Evolutionary conservation across 2,888 invertebrate genomes (phyloP), one percentile per base, ranked within the genome.

Genomic region (Melanostoma mellinum): DNA sequence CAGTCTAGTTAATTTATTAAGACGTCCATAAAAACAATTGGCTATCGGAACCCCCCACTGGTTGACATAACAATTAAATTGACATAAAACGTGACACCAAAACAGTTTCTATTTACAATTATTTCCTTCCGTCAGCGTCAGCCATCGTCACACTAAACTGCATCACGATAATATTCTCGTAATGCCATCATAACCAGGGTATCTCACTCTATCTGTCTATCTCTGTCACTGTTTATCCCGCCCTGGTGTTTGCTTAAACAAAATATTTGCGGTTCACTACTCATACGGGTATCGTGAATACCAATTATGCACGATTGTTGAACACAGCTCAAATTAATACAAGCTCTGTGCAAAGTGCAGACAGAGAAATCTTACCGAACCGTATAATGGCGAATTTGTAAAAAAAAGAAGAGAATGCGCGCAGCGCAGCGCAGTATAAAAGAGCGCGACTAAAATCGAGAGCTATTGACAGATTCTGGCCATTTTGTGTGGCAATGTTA

Each of bases 221-320:
- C 61, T 73, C 53, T 40, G 58, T 65, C 42, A 10, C 42, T 67
- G 33, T 38, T 30, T 56, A 10, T n/a, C 32, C 52, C 30, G 8
- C 33, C 68, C 74, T 61, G 50, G 55, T 67, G 56, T 75, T 74
- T 79, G 74, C 71, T 67, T 55, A 50, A 36, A 40, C 44, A 79
- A 71, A 84, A 79, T 84, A 79, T 84, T 75, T 79, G 84, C 79
- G 79, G 61, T 79, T 84, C 74, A 79, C 79, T 79, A 71, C 71
- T 65, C 71, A 65, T 75, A 79, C 74, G 71, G 78, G 20, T 75
- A 69, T 71, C 52, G 74, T 79, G 79, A 69, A 75, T 78, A 79
- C 74, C 84, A 84, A 84, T 84, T 84, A 84, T 79, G 50, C 65
- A 53, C 71, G 75, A 79, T 84, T 79, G 74, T 71, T 71, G 71